Evolutionary conservation across 1,140 invertebrate genomes (phyloP), one percentile per base, ranked within the genome.

Genomic region (Pogonus chalceus): DNA sequence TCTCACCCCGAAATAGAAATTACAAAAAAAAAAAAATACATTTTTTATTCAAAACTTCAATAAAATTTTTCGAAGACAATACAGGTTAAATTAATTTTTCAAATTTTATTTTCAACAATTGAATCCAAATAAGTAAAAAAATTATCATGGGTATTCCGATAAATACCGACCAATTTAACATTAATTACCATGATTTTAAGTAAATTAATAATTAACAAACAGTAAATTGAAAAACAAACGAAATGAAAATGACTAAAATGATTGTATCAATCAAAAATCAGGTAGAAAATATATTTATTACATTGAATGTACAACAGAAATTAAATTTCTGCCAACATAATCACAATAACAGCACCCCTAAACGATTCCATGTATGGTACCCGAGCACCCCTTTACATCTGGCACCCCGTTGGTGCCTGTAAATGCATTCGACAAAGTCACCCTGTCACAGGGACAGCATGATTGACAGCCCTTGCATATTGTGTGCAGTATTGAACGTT

Each of bases 401-500:
- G n/a, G n/a, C n/a, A n/a, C n/a, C n/a, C n/a, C n/a, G n/a, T n/a
- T n/a, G n/a, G n/a, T n/a, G n/a, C n/a, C n/a, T n/a, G n/a, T n/a
- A n/a, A n/a, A n/a, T 43, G 18, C 18, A 43, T 18, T 7, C 37
- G 18, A 7, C 9, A 16, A 3, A 43, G 37, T 43, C 37, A 43
- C 37, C 37, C 37, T 18, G 37, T 43, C 18, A 18, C 37, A 43
- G 37, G 9, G 9, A 16, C 18, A 18, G 9, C 18, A 16, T 43
- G 37, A 43, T 43, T 43, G 37, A 43, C 37, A 43, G 37, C 18
- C 9, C 7, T 43, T 43, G 37, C 37, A 43, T 16, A 43, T 12
- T 43, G 37, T n/a, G n/a, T 43, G 37, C 37, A 43, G 37, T 43
- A 43, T 43, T 43, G 37, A 43, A 9, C 37, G 37, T 43, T 12